phyloP scores from a whole-genome alignment of 2,113 vertebrate species.

The Actinemys pallida region DNA sequence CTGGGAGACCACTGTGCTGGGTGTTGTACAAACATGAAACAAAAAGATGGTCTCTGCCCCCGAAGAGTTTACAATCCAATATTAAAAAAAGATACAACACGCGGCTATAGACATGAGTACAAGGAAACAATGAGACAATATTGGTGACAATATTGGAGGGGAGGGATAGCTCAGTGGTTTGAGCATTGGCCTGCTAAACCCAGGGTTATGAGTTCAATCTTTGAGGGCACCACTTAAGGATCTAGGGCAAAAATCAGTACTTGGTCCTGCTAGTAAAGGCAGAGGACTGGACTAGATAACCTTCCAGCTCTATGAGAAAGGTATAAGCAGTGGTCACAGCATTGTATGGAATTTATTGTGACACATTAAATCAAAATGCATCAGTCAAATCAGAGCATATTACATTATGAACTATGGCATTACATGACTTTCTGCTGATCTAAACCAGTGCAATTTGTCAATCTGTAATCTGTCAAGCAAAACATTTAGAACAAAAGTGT shows the following conservation, averaged over 20 bases:
- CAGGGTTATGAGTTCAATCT: no score
- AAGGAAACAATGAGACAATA: not conserved
- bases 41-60: not conserved
- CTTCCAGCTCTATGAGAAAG: no score
- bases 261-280: no score
- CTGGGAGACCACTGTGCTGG: not conserved
- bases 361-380: constrained; percentile 12
- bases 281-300: no score
- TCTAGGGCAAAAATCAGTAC: no score
- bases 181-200: no score
- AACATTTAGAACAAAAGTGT: constrained; percentile 28
- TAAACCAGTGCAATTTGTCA: not conserved
- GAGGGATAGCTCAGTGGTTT: no score
- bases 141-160: not conserved
- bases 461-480: constrained; percentile 35
- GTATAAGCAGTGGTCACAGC: not conserved
- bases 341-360: not conserved
- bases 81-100: not conserved
- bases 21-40: not conserved
- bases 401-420: not conserved
- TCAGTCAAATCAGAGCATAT: not conserved
- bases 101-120: not conserved
- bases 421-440: not conserved
- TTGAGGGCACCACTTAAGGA: no score
- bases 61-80: not conserved